Conservation (phyloP, 2,888 invertebrate species). For the Melieria omissa region DNA sequence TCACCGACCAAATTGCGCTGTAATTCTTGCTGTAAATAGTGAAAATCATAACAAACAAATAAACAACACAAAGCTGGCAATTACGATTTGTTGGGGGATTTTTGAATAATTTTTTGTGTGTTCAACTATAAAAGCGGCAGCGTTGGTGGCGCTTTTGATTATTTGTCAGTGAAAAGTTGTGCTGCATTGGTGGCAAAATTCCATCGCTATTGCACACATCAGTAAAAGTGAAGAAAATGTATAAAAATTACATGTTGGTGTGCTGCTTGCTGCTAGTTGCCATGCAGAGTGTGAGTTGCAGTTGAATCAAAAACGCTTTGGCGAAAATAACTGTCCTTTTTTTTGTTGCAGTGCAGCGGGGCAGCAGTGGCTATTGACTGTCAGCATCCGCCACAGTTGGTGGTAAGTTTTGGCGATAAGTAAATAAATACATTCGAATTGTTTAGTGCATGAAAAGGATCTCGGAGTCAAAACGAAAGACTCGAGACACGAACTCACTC, state of each 20-base stretch:
- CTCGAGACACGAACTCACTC: conserved; percentile 34
- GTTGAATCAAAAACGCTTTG: too few relatives aligned
- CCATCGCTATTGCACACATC: neutral
- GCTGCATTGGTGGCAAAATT: neutral
- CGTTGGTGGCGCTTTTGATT: neutral
- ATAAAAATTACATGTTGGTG: conserved; percentile 22
- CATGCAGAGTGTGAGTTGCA: neutral
- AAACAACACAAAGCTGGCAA: neutral
- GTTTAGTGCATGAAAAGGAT: neutral
- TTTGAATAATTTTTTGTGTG: neutral
- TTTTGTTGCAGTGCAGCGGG: conserved; percentile 20
- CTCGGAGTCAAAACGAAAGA: conserved; percentile 20
- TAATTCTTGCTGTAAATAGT: too few relatives aligned
- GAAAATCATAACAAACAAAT: neutral
- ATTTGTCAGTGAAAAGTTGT: neutral
- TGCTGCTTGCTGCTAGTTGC: neutral
- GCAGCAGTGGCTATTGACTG: conserved; percentile 55
- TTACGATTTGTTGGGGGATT: neutral
- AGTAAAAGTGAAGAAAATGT: conserved; percentile 26
- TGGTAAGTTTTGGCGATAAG: conserved; percentile 53
- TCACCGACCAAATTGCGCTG: too few relatives aligned
- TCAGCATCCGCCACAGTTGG: conserved; percentile 59
- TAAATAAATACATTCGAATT: neutral
- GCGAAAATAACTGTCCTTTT: conserved; percentile 13
- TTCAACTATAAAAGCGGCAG: conserved; percentile 18